Conservation (phyloP, 2,113 vertebrate species). For the Columba janthina region DNA sequence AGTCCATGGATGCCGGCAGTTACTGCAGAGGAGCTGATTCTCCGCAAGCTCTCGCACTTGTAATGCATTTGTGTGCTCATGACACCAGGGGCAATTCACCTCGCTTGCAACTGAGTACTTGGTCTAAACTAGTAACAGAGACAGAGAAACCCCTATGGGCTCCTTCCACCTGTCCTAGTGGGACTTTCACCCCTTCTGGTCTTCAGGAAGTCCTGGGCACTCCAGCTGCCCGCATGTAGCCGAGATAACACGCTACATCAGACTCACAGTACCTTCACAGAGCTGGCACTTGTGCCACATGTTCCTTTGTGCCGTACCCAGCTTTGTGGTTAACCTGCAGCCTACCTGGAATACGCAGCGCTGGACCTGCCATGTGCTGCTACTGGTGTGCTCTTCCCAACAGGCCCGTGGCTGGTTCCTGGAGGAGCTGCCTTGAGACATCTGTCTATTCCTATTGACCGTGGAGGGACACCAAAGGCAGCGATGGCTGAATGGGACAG, state of each 20-base stretch:
- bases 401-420: not conserved
- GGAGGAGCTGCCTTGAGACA: not conserved
- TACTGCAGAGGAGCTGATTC: not conserved
- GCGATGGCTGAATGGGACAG: not conserved
- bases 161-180: not conserved
- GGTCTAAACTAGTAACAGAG: not conserved
- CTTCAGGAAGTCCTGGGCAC: not conserved
- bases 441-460: not conserved
- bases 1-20: not conserved
- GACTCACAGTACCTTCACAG: not conserved
- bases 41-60: not conserved
- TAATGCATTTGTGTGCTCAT: fast-evolving
- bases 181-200: not conserved
- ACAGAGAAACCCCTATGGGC: not conserved
- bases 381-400: fast-evolving
- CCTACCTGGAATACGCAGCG: fast-evolving
- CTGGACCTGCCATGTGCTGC: not conserved
- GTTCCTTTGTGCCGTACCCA: not conserved
- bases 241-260: fast-evolving
- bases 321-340: not conserved
- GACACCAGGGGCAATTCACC: not conserved
- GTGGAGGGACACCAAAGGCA: not conserved
- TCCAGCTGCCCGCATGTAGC: not conserved
- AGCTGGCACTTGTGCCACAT: not conserved
- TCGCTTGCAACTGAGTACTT: not conserved